Percentiles rank a stretch among this genome's conserved stretches.
These are phyloP conservation scores for Erynnis tages DNA, from an alignment of 2,888 invertebrate genomes.

Conservation along the genomic window DNA sequence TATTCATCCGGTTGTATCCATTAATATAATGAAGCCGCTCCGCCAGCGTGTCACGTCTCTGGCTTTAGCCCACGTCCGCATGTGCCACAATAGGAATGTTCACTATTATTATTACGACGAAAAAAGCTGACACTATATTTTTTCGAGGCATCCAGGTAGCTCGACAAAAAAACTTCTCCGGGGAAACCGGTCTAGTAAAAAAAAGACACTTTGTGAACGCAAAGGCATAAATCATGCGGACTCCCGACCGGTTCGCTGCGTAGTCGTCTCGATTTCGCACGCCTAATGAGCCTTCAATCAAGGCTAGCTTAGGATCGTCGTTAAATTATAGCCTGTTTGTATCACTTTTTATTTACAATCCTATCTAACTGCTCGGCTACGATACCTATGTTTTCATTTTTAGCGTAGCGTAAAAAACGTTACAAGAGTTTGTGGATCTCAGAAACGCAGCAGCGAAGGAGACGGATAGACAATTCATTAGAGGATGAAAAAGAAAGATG, in stretches of 20 bases:
- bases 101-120: constrained; percentile 73
- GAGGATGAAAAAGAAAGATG: constrained; percentile 32
- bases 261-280: constrained; percentile 54
- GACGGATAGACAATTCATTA: constrained; percentile 23
- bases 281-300: constrained; percentile 78
- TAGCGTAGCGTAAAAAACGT: not conserved
- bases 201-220: constrained; percentile 58
- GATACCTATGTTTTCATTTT: not conserved
- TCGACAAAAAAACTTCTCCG: constrained; percentile 58
- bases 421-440: constrained; percentile 1
- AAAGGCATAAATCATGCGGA: constrained; percentile 76
- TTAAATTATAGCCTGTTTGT: constrained; percentile 53
- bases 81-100: constrained; percentile 76
- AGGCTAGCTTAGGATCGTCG: constrained; percentile 62
- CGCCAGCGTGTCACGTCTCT: constrained; percentile 70
- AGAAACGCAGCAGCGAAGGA: too few species aligned
- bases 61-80: constrained; percentile 68
- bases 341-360: constrained; percentile 16
- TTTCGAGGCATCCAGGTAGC: constrained; percentile 73
- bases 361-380: not conserved
- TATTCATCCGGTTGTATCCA: constrained; percentile 75
- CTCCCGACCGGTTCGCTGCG: constrained; percentile 67
- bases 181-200: constrained; percentile 66
- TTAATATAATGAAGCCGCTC: constrained; percentile 78
- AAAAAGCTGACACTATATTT: constrained; percentile 71